Evolutionary conservation across 2,113 vertebrate genomes (phyloP), one percentile per base, ranked within the genome.

Genomic region (Salvelinus fontinalis): DNA sequence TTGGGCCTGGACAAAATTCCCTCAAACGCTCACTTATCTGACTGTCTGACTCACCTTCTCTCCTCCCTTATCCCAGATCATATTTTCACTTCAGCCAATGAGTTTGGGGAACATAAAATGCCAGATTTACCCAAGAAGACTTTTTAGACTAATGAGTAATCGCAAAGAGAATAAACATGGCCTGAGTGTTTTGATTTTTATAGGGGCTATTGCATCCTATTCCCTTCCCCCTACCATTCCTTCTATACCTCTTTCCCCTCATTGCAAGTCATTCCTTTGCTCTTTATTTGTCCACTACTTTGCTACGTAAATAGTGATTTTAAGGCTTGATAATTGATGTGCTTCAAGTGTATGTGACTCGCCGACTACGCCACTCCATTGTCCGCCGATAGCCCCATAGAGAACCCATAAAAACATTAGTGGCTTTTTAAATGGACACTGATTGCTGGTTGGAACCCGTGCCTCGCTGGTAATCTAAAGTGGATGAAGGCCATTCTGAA

Each of bases 71-170:
- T 1, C 64, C 67, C 20, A n/a, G 31, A 67, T 77, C 48, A 4
- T 44, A 76, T 76, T 77, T 78, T 60, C 31, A 57, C 74, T 81
- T 71, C 51, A 77, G 27, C 75, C 14, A 70, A 66, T 75, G 66
- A 48, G 74, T 81, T 78, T 84, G 49, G 24, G 49, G 67, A 9
- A 72, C 75, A 79, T 81, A 13, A 73, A 49, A 73, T 34, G 20
- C 11, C 29, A 70, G n/a, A 13, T 1, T 67, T 75, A n/a, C 13
- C 67, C 51, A 26, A 83, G 71, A 27, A 68, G 49, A 73, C 78
- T 74, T 83, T 82, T 84, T 86, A 81, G 81, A 82, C 81, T 79
- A 89, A 87, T 83, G 82, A 86, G 75, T 79, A 77, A 88, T 80
- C 77, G 73, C 76, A 73, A 67, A 51, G 79, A 73, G 70, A 83